Base-by-base conservation (phyloP, 2,888 invertebrate genomes). In the Diogma glabrata region DNA sequence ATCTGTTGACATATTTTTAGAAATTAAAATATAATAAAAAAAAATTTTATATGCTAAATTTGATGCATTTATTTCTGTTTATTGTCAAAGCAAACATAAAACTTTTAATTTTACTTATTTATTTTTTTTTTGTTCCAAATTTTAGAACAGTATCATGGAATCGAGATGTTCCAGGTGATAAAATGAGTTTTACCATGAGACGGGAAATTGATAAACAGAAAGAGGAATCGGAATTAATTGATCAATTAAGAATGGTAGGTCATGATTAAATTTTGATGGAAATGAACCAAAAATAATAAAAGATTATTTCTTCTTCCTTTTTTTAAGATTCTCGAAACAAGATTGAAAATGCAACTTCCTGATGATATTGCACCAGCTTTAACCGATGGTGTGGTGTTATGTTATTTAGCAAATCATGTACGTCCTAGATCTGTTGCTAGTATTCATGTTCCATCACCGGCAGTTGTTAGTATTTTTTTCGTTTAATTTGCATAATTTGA, bases 361-460 rank as follows among this genome's bases (percentile, higher is more conserved):
- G 83, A 82, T 61, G 87, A 91, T 65, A 73, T 95, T 60, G 82
- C 89, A 46, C 81, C 88, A 30, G 87, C 88, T 45, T 71, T 95
- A 59, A 81, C 84, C 23, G 94, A 95, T 70, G 94, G 95, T 17
- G 93, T 95, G 50, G 89, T 95, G 57, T 74, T 95, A 55, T 95
- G 95, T 66, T 93, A 95, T 72, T 76, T 95, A 60, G 93, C 92
- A 50, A 95, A 95, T 70, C 87, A 90, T 71, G 87, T 95, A 60
- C 79, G 86, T 54, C 91, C 94, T 38, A 77, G 92, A 59, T 84
- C 93, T 49, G 93, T 95, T 52, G 88, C 86, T 57, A 91, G 90
- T 62, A 93, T 95, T 57, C 94, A 94, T 73, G 94, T 94, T 61
- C 94, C 94, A 56, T 91, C 90, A 57, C 86, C 90, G 47, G 87